Base-by-base conservation (phyloP, 2,797 vertebrate species). In the Phataginus tetradactyla region DNA sequence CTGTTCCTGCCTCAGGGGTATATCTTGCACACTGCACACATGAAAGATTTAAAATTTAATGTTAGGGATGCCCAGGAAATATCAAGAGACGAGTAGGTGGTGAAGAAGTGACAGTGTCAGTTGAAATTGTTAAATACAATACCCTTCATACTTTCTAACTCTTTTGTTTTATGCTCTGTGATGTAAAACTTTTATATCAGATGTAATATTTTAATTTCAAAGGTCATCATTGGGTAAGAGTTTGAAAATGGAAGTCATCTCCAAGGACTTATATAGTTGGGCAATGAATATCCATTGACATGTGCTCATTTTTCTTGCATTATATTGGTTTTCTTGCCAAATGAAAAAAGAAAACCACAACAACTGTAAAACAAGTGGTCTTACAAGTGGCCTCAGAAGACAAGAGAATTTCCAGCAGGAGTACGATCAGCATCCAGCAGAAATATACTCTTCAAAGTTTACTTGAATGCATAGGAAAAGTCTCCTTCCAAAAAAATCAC, bases 171-270 rank as follows among this genome's bases (percentile, higher is more conserved):
- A 77, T 5, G 71, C 63, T 49, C 51, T 91, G 42, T 72, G 25
- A 81, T 83, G 20, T 85, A 63, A 68, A 88, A 45, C 29, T 86
- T 1, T 64, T 96, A 69, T 86, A 78, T 95, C 77, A 94, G 69
- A 75, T 77, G 42, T 21, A 84, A 39, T 96, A 90, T 86, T 94
- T 93, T 94, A 94, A 96, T 77, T 94, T 94, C 37, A 69, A 97
- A 96, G 83, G 94, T 96, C 86, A 88, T 45, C 80, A 87, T 29
- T 61, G 80, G 79, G 57, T 93, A 63, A 78, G 90, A 85, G 90
- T 72, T 96, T 88, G 55, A 94, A 96, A 95, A 94, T 51, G 45
- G 68, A 87, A 92, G 39, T 94, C 69, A 84, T 93, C 75, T 90
- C 55, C n/a, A 75, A 94, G 85, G 66, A 53, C 63, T 93, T 89